Percentiles rank a stretch among this genome's conserved stretches.
Conservation (phyloP, 2,888 invertebrate species). For the Pachydiplax longipennis region DNA sequence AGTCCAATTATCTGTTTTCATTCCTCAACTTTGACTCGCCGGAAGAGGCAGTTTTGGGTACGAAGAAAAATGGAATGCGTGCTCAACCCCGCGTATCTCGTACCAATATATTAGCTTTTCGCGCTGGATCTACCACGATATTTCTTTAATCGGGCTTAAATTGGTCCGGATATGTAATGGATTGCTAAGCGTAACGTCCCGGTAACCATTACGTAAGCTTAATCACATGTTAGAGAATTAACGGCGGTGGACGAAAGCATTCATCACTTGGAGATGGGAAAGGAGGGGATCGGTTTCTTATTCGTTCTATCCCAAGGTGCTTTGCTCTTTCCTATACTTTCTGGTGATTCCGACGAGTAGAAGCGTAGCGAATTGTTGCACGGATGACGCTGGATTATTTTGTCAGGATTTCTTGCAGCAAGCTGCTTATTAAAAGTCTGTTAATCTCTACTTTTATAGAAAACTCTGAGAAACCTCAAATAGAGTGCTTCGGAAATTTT, state of each 20-base stretch:
- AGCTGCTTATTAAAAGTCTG: too few species aligned
- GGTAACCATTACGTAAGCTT: slow-evolving; percentile 24
- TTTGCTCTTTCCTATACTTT: too few species aligned
- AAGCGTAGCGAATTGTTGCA: too few species aligned
- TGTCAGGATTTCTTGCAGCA: too few species aligned
- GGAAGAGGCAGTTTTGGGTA: background rate
- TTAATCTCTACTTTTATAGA: too few species aligned
- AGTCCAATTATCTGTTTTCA: slow-evolving; percentile 14
- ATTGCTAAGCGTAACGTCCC: slow-evolving; percentile 16
- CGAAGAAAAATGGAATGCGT: background rate
- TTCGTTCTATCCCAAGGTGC: too few species aligned
- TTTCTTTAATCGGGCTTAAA: slow-evolving; percentile 34
- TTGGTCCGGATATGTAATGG: slow-evolving; percentile 30
- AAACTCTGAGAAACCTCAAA: too few species aligned
- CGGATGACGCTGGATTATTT: too few species aligned
- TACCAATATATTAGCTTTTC: slow-evolving; percentile 15
- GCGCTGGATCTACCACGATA: slow-evolving; percentile 2
- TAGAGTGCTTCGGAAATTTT: too few species aligned
- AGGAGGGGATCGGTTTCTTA: background rate
- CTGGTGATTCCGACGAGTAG: too few species aligned
- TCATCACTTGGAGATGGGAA: background rate
- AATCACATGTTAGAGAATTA: slow-evolving; percentile 37
- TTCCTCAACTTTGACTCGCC: slow-evolving; percentile 31
- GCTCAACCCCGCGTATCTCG: background rate
- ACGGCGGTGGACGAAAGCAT: background rate